Evolutionary conservation across 2,113 vertebrate species (phyloP).

Genomic region (Jaculus jaculus): DNA sequence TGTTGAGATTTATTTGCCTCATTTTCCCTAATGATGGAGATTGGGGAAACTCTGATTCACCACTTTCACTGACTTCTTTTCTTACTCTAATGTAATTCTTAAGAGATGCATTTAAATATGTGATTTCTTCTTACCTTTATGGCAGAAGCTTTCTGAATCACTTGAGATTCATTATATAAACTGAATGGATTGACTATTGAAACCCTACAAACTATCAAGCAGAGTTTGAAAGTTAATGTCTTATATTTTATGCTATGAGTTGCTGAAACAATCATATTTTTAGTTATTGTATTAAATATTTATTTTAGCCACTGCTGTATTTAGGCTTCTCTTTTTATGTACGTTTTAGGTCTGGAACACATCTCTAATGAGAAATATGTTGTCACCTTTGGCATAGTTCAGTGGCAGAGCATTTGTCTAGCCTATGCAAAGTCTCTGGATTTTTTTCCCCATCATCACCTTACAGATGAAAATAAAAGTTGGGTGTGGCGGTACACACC

Average conservation of each 20-base stretch:
- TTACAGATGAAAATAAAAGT: no score
- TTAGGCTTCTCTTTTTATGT: neutral
- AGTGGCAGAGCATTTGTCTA: neutral
- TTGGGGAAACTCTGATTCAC: neutral
- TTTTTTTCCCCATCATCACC: neutral
- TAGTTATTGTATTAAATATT: neutral
- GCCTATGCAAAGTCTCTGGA: neutral
- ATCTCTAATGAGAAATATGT: neutral
- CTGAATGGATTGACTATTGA: neutral
- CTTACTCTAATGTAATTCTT: neutral
- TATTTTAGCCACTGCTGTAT: neutral
- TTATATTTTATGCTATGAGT: neutral
- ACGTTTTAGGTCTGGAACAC: neutral
- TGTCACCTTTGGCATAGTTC: no score
- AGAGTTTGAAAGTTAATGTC: neutral
- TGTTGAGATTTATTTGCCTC: neutral
- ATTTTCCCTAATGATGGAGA: neutral
- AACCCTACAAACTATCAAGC: neutral
- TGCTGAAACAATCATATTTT: neutral
- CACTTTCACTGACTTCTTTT: rapidly evolving
- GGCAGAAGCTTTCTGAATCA: neutral
- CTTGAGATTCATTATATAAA: neutral
- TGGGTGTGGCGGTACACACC: no score
- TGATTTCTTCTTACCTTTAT: neutral
- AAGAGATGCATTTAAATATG: neutral